Percentiles rank a stretch among this genome's conserved stretches.
Conservation (phyloP, 2,888 invertebrate species). For the Leucoma salicis region DNA sequence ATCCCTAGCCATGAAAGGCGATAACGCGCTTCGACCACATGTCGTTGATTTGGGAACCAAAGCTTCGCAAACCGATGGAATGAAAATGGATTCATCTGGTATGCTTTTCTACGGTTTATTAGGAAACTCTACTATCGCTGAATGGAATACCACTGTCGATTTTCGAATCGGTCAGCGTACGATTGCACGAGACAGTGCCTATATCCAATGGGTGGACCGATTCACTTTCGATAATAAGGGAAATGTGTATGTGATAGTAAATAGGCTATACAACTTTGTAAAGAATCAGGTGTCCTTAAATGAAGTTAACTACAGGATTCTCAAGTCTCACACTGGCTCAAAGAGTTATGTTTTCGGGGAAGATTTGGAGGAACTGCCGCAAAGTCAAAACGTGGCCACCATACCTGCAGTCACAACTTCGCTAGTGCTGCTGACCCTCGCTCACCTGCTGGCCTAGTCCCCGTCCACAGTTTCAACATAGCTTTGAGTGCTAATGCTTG, state of each 20-base stretch:
- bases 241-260: constrained; percentile 86
- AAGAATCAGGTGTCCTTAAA: constrained; percentile 81
- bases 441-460: constrained; percentile 67
- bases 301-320: constrained; percentile 86
- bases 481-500: constrained; percentile 47
- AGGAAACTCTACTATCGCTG: constrained; percentile 85
- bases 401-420: constrained; percentile 53
- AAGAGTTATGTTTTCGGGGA: constrained; percentile 85
- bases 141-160: constrained; percentile 85
- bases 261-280: constrained; percentile 85
- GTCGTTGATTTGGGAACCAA: constrained; percentile 84
- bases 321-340: constrained; percentile 82
- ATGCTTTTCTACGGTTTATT: constrained; percentile 86
- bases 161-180: constrained; percentile 83
- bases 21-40: constrained; percentile 62
- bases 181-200: constrained; percentile 85
- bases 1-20: constrained; percentile 54
- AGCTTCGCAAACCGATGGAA: constrained; percentile 87
- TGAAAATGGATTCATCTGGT: constrained; percentile 88
- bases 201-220: constrained; percentile 88
- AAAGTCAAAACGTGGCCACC: constrained; percentile 47
- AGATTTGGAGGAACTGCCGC: constrained; percentile 37
- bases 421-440: constrained; percentile 54
- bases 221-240: constrained; percentile 86
- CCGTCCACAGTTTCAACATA: constrained; percentile 36